phyloP scores from a whole-genome alignment of 2,113 vertebrate genomes.

The Lepus timidus region DNA sequence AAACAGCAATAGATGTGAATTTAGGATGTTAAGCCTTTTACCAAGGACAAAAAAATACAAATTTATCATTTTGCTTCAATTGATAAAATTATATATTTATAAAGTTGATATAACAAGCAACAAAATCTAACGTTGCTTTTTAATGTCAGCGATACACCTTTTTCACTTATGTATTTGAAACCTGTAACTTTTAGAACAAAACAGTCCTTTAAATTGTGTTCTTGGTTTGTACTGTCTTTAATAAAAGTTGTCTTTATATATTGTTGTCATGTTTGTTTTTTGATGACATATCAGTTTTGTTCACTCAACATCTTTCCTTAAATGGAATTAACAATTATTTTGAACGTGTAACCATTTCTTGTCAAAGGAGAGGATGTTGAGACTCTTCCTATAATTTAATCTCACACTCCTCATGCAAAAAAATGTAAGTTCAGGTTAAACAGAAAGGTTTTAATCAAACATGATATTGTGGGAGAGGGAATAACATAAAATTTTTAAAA shows the following conservation, averaged over 20 bases:
- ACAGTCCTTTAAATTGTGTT: constrained; percentile 32
- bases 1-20: constrained; percentile 23
- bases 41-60: constrained; percentile 8
- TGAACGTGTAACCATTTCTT: constrained; percentile 19
- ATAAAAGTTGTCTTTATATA: constrained; percentile 62
- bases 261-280: constrained; percentile 35
- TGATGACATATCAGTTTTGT: neutral
- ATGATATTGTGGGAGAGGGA: neutral
- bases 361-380: constrained; percentile 7
- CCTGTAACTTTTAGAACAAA: constrained; percentile 52
- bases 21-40: constrained; percentile 52
- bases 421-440: constrained; percentile 49
- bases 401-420: constrained; percentile 14
- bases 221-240: constrained; percentile 58
- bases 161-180: constrained; percentile 41
- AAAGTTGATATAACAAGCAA: constrained; percentile 49
- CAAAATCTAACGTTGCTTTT: constrained; percentile 12
- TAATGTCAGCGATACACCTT: constrained; percentile 13
- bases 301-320: constrained; percentile 39
- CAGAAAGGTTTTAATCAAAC: neutral
- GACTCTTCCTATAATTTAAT: constrained; percentile 55
- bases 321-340: constrained; percentile 54
- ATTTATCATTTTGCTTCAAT: constrained; percentile 45
- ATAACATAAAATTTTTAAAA: constrained; percentile 29
- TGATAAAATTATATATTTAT: constrained; percentile 51